Conservation (phyloP, 64 coral and sea anemone species). For the Catalaphyllia jardinei region DNA sequence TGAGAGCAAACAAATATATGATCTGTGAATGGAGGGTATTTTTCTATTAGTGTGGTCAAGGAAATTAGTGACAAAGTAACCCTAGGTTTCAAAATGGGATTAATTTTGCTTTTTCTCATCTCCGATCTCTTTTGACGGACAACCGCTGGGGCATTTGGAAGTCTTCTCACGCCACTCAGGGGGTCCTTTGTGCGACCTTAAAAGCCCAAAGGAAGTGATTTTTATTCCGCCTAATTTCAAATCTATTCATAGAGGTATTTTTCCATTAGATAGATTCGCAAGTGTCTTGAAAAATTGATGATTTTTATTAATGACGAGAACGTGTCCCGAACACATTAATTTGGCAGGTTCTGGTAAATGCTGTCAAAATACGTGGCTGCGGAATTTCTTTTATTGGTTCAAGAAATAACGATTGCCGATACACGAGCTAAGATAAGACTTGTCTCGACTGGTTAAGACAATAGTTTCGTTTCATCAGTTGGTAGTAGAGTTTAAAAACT, state of each 20-base stretch:
- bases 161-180: constrained; percentile 29
- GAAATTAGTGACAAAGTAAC: constrained; percentile 47
- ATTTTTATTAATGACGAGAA: constrained; percentile 32
- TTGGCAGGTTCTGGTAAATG: not conserved
- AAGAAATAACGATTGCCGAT: not conserved
- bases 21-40: constrained; percentile 29
- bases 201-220: constrained; percentile 39
- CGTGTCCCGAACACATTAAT: not conserved
- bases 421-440: not conserved
- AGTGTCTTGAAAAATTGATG: constrained; percentile 51
- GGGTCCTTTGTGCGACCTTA: constrained; percentile 13
- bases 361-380: not conserved
- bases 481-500: not conserved
- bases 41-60: constrained; percentile 31
- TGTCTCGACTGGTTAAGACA: not conserved
- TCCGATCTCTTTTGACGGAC: constrained; percentile 38
- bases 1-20: constrained; percentile 34
- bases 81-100: constrained; percentile 49
- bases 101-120: constrained; percentile 40
- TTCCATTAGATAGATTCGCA: constrained; percentile 29
- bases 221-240: constrained; percentile 42
- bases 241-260: constrained; percentile 26
- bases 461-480: not conserved
- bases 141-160: constrained; percentile 41
- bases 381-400: not conserved